Conservation (phyloP, 2,113 vertebrate genomes). For the Gymnocephalus cernua region DNA sequence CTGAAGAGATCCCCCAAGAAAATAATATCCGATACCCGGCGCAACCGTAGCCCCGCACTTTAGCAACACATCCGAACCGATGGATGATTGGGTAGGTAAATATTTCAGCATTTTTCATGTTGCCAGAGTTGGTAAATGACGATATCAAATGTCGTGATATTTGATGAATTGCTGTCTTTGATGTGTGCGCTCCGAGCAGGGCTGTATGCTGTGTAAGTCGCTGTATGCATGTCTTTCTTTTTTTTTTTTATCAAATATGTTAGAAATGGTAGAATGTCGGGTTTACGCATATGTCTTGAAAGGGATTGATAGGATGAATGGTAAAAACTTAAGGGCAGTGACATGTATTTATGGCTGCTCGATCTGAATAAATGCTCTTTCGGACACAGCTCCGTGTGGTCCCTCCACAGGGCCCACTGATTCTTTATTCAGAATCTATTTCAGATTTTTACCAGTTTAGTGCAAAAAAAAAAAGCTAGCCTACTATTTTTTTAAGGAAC, state of each 20-base stretch:
- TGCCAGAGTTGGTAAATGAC: conserved; percentile 91
- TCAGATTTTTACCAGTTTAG: conserved; percentile 52
- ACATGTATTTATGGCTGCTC: conserved; percentile 72
- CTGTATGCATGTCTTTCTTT: conserved; percentile 85
- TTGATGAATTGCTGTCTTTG: conserved; percentile 95
- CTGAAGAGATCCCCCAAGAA: conserved; percentile 99
- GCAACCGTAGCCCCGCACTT: conserved; percentile 88
- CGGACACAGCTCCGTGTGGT: conserved; percentile 79
- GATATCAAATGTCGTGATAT: conserved; percentile 91
- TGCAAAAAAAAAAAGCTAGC: neutral
- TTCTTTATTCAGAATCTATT: conserved; percentile 64
- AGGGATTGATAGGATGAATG: conserved; percentile 45
- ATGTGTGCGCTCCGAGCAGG: conserved; percentile 87
- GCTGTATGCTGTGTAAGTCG: conserved; percentile 73
- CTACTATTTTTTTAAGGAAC: neutral
- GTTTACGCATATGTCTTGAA: conserved; percentile 12
- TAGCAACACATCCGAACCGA: conserved; percentile 88
- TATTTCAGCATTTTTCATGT: conserved; percentile 91
- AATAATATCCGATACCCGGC: conserved; percentile 93
- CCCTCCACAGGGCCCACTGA: conserved; percentile 82
- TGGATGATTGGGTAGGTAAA: conserved; percentile 94
- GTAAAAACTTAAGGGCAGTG: conserved; percentile 57
- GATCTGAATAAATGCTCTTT: conserved; percentile 84
- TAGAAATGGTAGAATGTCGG: conserved; percentile 6
- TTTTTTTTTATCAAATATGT: conserved; percentile 3